These are phyloP conservation scores for Drosophila tsacasi DNA, from an alignment of 1,140 invertebrate genomes.

Conservation along the genomic window DNA sequence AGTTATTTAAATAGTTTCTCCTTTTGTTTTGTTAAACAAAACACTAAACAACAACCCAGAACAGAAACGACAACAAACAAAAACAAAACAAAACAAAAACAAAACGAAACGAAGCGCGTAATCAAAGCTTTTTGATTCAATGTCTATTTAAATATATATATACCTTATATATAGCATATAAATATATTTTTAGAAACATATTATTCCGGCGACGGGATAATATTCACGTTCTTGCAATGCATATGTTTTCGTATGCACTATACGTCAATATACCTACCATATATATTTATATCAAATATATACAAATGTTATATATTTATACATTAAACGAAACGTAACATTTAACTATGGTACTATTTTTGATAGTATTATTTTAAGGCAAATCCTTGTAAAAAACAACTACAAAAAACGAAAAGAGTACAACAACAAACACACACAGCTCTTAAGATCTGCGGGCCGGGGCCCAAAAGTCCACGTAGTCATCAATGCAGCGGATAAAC, in stretches of 20 bases:
- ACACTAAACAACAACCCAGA: slow-evolving; percentile 68
- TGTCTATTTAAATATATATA: slow-evolving; percentile 79
- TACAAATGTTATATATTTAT: slow-evolving; percentile 79
- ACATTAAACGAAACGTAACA: slow-evolving; percentile 68
- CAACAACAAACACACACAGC: slow-evolving; percentile 33
- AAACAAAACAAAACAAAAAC: slow-evolving; percentile 49
- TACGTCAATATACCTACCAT: slow-evolving; percentile 69
- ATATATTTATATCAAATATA: slow-evolving; percentile 63
- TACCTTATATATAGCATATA: slow-evolving; percentile 82
- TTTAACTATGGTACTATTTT: slow-evolving; percentile 82
- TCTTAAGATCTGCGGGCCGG: slow-evolving; percentile 21
- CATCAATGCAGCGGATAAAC: slow-evolving; percentile 21
- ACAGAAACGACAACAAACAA: slow-evolving; percentile 50
- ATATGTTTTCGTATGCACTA: slow-evolving; percentile 85
- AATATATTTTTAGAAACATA: slow-evolving; percentile 84
- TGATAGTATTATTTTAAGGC: slow-evolving; percentile 84
- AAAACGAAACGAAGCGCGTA: slow-evolving; percentile 60
- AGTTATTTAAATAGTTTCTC: slow-evolving; percentile 80
- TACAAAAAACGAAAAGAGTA: slow-evolving; percentile 51
- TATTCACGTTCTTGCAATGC: slow-evolving; percentile 81
- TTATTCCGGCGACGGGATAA: slow-evolving; percentile 79
- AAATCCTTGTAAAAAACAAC: slow-evolving; percentile 78
- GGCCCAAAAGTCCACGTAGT: slow-evolving; percentile 13
- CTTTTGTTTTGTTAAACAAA: slow-evolving; percentile 82
- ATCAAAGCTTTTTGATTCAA: slow-evolving; percentile 80